Conservation (phyloP, 2,888 invertebrate species). For the Chironomus tentans region DNA sequence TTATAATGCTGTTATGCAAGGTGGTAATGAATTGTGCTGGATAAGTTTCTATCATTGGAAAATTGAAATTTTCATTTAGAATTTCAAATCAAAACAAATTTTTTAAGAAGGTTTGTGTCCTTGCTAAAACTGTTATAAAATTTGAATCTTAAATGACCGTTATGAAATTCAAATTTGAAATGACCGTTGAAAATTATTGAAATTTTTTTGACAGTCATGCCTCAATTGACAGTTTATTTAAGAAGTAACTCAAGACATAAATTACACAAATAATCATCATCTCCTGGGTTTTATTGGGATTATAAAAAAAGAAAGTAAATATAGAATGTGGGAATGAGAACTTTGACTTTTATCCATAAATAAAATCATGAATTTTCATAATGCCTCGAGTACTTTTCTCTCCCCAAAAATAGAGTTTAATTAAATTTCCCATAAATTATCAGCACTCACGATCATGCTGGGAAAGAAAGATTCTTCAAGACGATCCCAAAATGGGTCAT, state of each 20-base stretch:
- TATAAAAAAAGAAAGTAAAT: not conserved
- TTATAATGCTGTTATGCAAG: no score
- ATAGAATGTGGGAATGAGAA: not conserved
- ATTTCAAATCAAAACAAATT: not conserved
- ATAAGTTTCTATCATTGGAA: no score
- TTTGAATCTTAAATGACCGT: not conserved
- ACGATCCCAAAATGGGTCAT: not conserved
- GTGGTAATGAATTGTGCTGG: no score
- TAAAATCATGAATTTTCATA: not conserved
- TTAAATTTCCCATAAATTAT: not conserved
- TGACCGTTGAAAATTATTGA: not conserved
- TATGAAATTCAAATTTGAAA: not conserved
- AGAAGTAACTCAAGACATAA: no score
- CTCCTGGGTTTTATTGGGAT: no score
- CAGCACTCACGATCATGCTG: not conserved
- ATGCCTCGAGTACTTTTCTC: not conserved
- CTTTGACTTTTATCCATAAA: not conserved
- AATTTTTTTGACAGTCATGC: not conserved
- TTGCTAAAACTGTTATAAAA: not conserved
- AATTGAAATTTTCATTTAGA: no score
- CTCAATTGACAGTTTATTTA: no score
- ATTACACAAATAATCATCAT: no score
- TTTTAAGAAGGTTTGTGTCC: not conserved
- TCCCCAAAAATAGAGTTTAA: no score
- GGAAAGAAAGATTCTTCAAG: no score